These are phyloP conservation scores for Lamellibrachia satsuma DNA, from an alignment of 2,888 invertebrate species.

Conservation along the genomic window DNA sequence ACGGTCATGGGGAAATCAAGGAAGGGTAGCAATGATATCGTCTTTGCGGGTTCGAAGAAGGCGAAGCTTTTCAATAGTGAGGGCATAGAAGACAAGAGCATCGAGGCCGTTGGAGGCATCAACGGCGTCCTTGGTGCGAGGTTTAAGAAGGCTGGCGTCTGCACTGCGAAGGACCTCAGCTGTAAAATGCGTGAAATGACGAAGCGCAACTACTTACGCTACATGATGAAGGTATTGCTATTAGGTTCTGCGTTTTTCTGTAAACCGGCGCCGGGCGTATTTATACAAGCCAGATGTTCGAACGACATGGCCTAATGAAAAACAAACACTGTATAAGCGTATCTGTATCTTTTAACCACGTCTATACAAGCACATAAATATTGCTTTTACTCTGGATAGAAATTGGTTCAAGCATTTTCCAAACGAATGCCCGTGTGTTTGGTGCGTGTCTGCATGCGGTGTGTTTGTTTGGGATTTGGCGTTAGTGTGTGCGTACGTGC, in stretches of 20 bases:
- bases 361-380: no score
- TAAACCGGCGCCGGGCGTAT: neutral
- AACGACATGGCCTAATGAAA: neutral
- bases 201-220: neutral
- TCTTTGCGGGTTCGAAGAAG: neutral
- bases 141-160: neutral
- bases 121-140: neutral
- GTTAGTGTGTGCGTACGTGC: no score
- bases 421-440: no score
- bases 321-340: neutral
- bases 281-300: neutral
- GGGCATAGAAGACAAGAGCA: neutral
- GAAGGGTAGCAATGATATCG: neutral
- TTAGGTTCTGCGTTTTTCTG: neutral
- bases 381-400: no score
- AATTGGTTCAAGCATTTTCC: no score
- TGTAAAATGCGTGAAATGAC: neutral
- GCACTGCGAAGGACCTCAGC: neutral
- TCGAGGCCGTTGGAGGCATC: neutral
- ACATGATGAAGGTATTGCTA: neutral
- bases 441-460: no score
- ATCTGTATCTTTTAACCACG: no score
- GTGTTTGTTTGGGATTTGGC: no score
- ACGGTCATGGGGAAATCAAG: neutral
- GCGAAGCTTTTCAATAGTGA: neutral